These are phyloP conservation scores for Elmis aenea DNA, from an alignment of 2,888 invertebrate species.

Conservation along the genomic window DNA sequence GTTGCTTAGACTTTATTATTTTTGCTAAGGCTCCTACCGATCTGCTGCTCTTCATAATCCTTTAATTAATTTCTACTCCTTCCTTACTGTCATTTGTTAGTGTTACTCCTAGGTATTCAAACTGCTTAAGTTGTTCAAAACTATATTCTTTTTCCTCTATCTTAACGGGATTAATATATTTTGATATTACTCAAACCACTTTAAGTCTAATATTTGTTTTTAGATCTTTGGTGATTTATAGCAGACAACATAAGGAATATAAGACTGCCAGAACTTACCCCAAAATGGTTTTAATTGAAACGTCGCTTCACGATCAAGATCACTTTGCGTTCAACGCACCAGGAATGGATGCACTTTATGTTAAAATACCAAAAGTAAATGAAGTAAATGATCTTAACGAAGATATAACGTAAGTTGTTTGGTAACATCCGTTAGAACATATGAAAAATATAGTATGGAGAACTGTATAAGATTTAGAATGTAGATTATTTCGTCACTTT, in stretches of 20 bases:
- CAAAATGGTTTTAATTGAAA: slow-evolving; percentile 46
- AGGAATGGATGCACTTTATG: slow-evolving; percentile 45
- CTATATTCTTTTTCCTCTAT: too few relatives aligned
- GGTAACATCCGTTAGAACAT: not conserved
- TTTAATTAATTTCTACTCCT: too few relatives aligned
- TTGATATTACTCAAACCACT: too few relatives aligned
- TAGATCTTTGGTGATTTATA: slow-evolving; percentile 1
- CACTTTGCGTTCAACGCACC: slow-evolving; percentile 47
- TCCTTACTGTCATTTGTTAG: too few relatives aligned
- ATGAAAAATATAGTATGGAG: not conserved
- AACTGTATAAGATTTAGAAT: slow-evolving; percentile 2
- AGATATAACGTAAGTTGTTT: not conserved
- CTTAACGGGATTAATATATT: too few relatives aligned
- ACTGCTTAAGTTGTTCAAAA: too few relatives aligned
- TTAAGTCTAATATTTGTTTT: too few relatives aligned
- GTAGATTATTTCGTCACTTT: too few relatives aligned
- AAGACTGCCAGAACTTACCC: slow-evolving; percentile 47
- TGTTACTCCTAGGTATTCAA: too few relatives aligned
- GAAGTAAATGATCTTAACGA: slow-evolving; percentile 19
- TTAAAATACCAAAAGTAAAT: slow-evolving; percentile 40
- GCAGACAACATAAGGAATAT: slow-evolving; percentile 33
- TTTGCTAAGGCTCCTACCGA: too few relatives aligned
- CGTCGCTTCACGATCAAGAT: slow-evolving; percentile 42
- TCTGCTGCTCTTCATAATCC: too few relatives aligned
- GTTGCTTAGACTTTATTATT: too few relatives aligned